A percentile compares a stretch with the other conserved stretches of the same genome.
These are phyloP conservation scores for Calonectris borealis DNA, from an alignment of 2,113 vertebrate species.

Conservation along the genomic window DNA sequence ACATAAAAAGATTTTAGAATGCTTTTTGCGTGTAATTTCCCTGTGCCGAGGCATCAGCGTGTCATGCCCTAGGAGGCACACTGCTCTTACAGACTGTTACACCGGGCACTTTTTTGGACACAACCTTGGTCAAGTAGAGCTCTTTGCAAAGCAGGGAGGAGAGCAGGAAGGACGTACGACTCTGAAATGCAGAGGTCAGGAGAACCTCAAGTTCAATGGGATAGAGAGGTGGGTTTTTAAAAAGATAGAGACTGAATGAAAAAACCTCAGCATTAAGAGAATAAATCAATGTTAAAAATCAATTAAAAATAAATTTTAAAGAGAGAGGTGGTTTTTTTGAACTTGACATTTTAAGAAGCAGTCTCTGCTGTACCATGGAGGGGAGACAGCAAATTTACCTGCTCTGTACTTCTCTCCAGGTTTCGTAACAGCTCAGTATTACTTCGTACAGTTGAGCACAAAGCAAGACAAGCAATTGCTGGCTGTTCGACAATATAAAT, in stretches of 20 bases:
- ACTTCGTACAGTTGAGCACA: not conserved
- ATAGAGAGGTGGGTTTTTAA: not conserved
- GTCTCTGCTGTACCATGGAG: not conserved
- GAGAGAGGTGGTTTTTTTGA: not conserved
- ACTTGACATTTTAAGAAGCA: not conserved
- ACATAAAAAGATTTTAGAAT: not conserved
- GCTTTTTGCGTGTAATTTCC: too few relatives aligned
- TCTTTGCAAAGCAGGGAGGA: not conserved
- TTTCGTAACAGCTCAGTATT: not conserved
- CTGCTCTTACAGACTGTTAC: not conserved
- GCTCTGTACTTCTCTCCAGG: not conserved
- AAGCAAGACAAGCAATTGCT: not conserved
- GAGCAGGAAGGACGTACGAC: not conserved
- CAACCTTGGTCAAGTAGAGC: not conserved
- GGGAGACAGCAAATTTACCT: not conserved
- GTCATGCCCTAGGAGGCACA: rapidly evolving
- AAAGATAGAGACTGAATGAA: not conserved
- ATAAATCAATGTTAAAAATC: not conserved
- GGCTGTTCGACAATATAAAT: not conserved
- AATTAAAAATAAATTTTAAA: not conserved
- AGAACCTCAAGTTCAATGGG: not conserved
- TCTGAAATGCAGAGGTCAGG: not conserved
- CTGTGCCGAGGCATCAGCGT: rapidly evolving
- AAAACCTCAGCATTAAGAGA: not conserved
- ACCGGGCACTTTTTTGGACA: rapidly evolving